These are phyloP conservation scores for Cydia pomonella DNA, from an alignment of 1,140 invertebrate species.

Conservation along the genomic window DNA sequence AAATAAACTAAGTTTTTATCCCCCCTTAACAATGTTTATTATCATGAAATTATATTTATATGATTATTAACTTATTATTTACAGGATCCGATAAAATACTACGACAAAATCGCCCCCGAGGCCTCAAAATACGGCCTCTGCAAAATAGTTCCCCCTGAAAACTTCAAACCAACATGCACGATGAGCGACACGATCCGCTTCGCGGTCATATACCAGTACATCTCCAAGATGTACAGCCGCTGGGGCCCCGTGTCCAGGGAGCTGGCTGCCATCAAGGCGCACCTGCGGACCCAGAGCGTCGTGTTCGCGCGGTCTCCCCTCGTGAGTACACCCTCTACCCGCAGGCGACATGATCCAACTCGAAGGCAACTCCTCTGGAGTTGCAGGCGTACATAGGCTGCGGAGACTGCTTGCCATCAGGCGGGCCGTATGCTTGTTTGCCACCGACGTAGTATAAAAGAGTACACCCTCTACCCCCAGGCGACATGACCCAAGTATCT, in stretches of 20 bases:
- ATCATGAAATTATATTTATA: too few relatives aligned
- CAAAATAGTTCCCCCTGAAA: slow-evolving; percentile 92
- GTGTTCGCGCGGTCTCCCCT: slow-evolving; percentile 87
- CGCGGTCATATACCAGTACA: slow-evolving; percentile 94
- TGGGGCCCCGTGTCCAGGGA: slow-evolving; percentile 95
- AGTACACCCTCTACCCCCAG: too few relatives aligned
- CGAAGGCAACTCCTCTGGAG: too few relatives aligned
- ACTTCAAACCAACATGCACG: slow-evolving; percentile 94
- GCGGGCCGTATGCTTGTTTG: too few relatives aligned
- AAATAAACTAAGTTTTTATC: too few relatives aligned
- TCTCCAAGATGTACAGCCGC: slow-evolving; percentile 92
- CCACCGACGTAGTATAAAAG: too few relatives aligned
- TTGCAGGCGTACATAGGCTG: too few relatives aligned
- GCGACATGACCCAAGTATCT: too few relatives aligned
- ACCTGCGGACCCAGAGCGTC: slow-evolving; percentile 90
- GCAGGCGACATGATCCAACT: too few relatives aligned
- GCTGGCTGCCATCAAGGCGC: slow-evolving; percentile 92
- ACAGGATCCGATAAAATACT: slow-evolving; percentile 94
- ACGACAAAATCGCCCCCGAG: slow-evolving; percentile 89
- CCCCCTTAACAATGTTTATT: too few relatives aligned
- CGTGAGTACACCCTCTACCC: slow-evolving; percentile 75
- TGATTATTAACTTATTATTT: slow-evolving; percentile 36
- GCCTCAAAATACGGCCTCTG: slow-evolving; percentile 94
- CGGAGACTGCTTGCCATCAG: too few relatives aligned
- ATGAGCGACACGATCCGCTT: slow-evolving; percentile 93